Conservation (phyloP, 2,888 invertebrate species). For the Hypomecis atomaria region DNA sequence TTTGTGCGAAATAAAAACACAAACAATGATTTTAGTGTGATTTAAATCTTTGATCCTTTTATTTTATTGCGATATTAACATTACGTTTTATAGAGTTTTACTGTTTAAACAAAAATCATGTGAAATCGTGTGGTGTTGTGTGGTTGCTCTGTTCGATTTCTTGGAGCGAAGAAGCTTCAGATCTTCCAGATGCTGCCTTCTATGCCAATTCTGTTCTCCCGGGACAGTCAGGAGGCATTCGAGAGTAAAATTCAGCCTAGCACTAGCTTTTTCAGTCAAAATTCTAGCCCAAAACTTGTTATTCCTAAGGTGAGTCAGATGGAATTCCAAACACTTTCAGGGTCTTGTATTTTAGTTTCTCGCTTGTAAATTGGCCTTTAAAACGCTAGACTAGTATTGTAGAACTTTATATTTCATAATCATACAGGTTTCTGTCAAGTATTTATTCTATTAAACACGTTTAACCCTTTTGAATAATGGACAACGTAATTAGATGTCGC, state of each 20-base stretch:
- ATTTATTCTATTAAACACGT: constrained; percentile 8
- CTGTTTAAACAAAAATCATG: constrained; percentile 54
- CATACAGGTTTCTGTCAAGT: not conserved
- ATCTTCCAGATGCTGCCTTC: constrained; percentile 81
- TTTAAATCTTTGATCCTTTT: constrained; percentile 50
- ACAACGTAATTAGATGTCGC: constrained; percentile 51
- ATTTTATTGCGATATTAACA: constrained; percentile 49
- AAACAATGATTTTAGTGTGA: constrained; percentile 52
- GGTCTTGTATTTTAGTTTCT: constrained; percentile 4
- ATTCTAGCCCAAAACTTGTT: constrained; percentile 59
- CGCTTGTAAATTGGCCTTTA: constrained; percentile 15
- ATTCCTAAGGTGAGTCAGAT: constrained; percentile 69
- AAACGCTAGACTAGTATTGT: constrained; percentile 11
- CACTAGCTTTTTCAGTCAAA: constrained; percentile 72
- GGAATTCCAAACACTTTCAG: constrained; percentile 29
- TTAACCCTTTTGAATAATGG: constrained; percentile 32
- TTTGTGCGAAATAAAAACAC: constrained; percentile 63
- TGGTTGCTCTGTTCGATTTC: constrained; percentile 55
- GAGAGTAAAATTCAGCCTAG: constrained; percentile 77
- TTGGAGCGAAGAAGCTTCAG: constrained; percentile 39
- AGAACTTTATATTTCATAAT: not conserved
- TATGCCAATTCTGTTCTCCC: constrained; percentile 78
- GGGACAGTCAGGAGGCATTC: constrained; percentile 80
- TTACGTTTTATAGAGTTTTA: constrained; percentile 49
- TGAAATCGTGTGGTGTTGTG: constrained; percentile 56